Conservation (phyloP, 53 echinoderm and acorn worm genomes). For the Mesocentrotus franciscanus region DNA sequence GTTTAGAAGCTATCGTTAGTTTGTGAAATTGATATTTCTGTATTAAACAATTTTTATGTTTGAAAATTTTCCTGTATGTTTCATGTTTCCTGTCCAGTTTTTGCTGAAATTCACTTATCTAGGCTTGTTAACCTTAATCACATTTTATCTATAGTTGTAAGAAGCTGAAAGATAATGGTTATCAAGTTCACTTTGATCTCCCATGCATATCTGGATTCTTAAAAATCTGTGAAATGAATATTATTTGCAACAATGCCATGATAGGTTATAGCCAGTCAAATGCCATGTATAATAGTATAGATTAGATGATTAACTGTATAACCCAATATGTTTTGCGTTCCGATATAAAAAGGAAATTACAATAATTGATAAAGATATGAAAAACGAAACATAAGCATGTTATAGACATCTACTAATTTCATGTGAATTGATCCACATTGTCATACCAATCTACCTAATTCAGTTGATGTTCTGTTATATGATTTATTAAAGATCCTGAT, state of each 20-base stretch:
- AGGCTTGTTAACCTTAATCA: neutral
- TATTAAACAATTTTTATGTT: neutral
- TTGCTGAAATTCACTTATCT: too few relatives aligned
- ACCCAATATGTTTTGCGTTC: neutral
- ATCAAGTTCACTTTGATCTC: neutral
- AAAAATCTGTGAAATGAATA: too few relatives aligned
- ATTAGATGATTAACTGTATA: neutral
- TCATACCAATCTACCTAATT: neutral
- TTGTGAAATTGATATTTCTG: neutral
- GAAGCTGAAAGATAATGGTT: too few relatives aligned
- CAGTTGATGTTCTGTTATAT: neutral
- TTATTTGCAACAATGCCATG: too few relatives aligned
- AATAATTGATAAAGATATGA: neutral
- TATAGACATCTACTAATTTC: neutral
- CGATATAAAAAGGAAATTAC: neutral
- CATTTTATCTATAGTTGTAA: too few relatives aligned
- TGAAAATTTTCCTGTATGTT: too few relatives aligned
- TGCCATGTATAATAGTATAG: too few relatives aligned
- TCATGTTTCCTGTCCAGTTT: neutral
- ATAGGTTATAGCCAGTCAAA: too few relatives aligned
- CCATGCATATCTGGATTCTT: too few relatives aligned
- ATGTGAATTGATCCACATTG: neutral
- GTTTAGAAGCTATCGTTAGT: neutral
- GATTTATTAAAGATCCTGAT: slow-evolving; percentile 74
- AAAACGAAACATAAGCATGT: neutral